Percentiles rank a stretch among this genome's conserved stretches.
These are phyloP conservation scores for Marmota monax DNA, from an alignment of 2,113 vertebrate species.

Conservation along the genomic window DNA sequence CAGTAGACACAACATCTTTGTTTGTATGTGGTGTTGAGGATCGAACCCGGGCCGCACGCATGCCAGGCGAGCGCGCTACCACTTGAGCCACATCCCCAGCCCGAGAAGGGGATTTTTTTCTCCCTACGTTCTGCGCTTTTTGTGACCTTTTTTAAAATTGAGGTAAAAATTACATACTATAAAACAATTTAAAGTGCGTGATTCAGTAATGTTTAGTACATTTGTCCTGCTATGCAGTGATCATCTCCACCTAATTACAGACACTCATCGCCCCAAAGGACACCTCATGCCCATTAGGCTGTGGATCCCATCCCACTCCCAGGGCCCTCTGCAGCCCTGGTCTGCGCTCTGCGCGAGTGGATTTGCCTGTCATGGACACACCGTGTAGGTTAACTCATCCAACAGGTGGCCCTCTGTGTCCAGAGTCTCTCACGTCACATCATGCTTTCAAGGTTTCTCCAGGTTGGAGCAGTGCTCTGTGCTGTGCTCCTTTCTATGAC, in stretches of 20 bases:
- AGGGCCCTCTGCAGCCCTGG: background rate
- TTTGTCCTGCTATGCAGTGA: background rate
- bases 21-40: too few relatives aligned
- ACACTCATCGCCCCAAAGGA: background rate
- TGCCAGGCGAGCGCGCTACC: too few relatives aligned
- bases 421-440: background rate
- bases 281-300: too few relatives aligned
- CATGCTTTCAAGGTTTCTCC: background rate
- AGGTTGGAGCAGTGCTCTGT: background rate
- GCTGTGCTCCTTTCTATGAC: background rate
- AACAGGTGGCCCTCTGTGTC: too few relatives aligned
- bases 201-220: background rate
- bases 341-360: background rate
- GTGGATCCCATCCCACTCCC: accelerated
- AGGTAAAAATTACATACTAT: background rate
- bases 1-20: too few relatives aligned
- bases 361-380: background rate
- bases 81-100: too few relatives aligned
- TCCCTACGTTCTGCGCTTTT: background rate
- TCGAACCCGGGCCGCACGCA: too few relatives aligned
- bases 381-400: background rate
- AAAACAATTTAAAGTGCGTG: background rate
- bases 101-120: background rate
- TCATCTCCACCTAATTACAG: background rate
- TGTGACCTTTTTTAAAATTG: background rate